These are phyloP conservation scores for Myotis brandtii DNA, from an alignment of 2,113 vertebrate genomes.

Conservation along the genomic window DNA sequence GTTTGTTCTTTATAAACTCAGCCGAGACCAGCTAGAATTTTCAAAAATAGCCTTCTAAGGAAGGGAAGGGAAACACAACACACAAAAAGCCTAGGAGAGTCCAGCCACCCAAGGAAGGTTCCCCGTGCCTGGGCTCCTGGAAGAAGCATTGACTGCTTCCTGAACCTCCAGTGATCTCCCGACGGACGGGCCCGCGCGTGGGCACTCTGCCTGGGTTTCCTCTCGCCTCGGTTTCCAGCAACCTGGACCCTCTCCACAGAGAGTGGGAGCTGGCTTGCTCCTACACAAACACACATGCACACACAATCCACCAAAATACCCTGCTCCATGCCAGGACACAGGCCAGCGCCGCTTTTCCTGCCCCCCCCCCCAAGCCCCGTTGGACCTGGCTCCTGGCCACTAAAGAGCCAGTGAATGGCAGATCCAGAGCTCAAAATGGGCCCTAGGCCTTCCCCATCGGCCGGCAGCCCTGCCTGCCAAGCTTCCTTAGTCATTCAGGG, in stretches of 20 bases:
- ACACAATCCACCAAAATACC: background rate
- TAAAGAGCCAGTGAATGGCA: background rate
- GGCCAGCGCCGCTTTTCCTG: background rate
- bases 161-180: constrained; percentile 41
- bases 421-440: background rate
- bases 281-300: background rate
- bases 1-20: constrained; percentile 64
- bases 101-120: background rate
- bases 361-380: background rate
- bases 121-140: background rate
- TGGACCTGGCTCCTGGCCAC: constrained; percentile 35
- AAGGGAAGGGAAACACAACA: constrained; percentile 57
- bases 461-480: background rate
- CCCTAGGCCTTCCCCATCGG: background rate
- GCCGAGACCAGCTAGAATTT: constrained; percentile 42
- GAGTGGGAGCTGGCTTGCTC: constrained; percentile 9
- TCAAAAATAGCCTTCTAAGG: constrained; percentile 75
- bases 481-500: background rate
- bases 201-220: constrained; percentile 35
- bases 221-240: background rate
- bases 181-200: background rate
- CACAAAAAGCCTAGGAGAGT: background rate
- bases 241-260: constrained; percentile 54
- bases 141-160: constrained; percentile 34
- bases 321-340: background rate